Conservation (phyloP, 2,888 invertebrate species). For the Morinoia aosen region DNA sequence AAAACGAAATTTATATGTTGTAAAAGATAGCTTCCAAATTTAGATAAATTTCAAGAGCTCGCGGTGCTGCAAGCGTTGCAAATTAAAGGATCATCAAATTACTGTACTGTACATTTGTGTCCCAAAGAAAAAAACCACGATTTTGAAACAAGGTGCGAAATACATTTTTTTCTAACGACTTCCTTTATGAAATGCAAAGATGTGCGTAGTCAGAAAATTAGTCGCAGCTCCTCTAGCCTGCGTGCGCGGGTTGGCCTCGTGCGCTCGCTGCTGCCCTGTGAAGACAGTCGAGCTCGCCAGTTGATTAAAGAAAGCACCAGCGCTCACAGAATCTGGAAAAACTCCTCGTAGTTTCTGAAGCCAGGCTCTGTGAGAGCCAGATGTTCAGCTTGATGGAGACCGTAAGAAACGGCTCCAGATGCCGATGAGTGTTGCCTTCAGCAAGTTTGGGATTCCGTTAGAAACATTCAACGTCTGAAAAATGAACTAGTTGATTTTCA, state of each 20-base stretch:
- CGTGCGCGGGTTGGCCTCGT: neutral
- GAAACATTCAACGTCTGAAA: neutral
- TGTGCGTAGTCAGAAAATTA: too few relatives aligned
- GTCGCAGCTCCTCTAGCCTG: too few relatives aligned
- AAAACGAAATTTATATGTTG: too few relatives aligned
- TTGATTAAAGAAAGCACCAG: neutral
- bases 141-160: too few relatives aligned
- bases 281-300: neutral
- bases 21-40: too few relatives aligned
- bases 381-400: neutral
- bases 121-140: too few relatives aligned
- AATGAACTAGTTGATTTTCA: neutral
- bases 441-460: neutral
- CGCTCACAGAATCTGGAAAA: neutral
- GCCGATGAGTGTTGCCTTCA: neutral
- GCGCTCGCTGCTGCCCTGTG: neutral
- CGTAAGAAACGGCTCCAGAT: neutral
- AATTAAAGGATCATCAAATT: too few relatives aligned
- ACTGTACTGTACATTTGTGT: too few relatives aligned
- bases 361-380: neutral
- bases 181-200: too few relatives aligned
- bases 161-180: too few relatives aligned
- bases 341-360: neutral
- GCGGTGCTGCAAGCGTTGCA: too few relatives aligned
- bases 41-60: too few relatives aligned